A percentile compares a stretch with the other conserved stretches of the same genome.
These are phyloP conservation scores for Tragelaphus eurycerus DNA, from an alignment of 2,797 vertebrate genomes.

Conservation along the genomic window DNA sequence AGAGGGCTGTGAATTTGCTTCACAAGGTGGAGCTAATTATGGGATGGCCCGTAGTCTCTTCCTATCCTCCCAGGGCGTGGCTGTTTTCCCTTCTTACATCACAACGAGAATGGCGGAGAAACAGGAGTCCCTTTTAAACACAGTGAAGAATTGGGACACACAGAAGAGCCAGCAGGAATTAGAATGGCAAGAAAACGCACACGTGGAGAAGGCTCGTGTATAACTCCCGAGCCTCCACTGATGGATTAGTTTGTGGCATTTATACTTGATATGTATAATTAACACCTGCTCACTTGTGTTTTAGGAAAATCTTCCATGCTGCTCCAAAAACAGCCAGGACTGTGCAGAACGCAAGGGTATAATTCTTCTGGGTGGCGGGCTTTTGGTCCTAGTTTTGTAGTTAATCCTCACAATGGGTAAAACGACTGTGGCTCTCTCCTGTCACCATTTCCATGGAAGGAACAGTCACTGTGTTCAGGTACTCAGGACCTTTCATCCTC, in stretches of 20 bases:
- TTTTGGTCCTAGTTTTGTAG: background rate
- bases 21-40: background rate
- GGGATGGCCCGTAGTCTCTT: background rate
- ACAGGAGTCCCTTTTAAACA: background rate
- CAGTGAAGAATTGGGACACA: background rate
- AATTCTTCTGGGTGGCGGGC: background rate
- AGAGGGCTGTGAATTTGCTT: background rate
- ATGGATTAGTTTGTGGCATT: background rate
- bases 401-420: background rate
- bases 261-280: background rate
- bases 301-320: background rate
- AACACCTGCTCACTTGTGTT: background rate
- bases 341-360: background rate
- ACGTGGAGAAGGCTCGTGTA: fast-evolving
- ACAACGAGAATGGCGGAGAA: background rate
- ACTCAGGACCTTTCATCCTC: background rate
- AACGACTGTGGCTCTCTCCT: background rate
- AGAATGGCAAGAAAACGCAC: background rate
- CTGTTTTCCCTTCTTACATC: background rate
- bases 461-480: background rate
- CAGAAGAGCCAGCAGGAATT: background rate
- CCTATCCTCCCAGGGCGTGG: background rate
- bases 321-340: background rate
- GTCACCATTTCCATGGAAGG: background rate
- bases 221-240: background rate